A percentile compares a stretch with the other conserved stretches of the same genome.
Evolutionary conservation across 2,797 vertebrate species (phyloP).

Genomic region (Xyrichtys novacula): DNA sequence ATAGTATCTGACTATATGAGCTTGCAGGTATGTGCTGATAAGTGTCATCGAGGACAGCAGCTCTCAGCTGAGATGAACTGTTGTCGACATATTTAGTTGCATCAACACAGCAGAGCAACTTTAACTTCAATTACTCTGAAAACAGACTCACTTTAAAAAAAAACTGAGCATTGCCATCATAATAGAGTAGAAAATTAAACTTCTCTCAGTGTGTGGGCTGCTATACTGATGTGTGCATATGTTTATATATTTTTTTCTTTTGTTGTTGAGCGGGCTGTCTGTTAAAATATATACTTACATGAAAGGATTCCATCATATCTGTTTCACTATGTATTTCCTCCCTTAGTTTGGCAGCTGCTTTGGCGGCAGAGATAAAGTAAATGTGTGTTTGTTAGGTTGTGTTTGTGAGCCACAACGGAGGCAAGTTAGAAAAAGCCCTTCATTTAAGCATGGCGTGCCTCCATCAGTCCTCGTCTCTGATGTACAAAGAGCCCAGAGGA

Average conservation of each 20-base stretch:
- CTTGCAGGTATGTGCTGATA: conserved; percentile 63
- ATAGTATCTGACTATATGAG: conserved; percentile 26
- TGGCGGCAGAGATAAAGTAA: conserved; percentile 72
- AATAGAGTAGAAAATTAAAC: conserved; percentile 54
- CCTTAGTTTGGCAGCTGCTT: conserved; percentile 65
- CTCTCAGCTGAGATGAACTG: conserved; percentile 37
- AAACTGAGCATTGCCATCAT: conserved; percentile 44
- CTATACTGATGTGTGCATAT: conserved; percentile 54
- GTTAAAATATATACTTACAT: conserved; percentile 69
- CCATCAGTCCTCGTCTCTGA: conserved; percentile 82
- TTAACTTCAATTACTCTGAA: conserved; percentile 46
- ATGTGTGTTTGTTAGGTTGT: conserved; percentile 76
- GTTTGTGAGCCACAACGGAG: conserved; percentile 75
- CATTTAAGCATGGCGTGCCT: conserved; percentile 81
- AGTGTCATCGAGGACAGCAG: conserved; percentile 42
- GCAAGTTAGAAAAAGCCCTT: conserved; percentile 81
- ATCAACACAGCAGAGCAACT: conserved; percentile 47
- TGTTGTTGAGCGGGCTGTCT: conserved; percentile 55
- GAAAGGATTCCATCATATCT: conserved; percentile 66
- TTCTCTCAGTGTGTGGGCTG: conserved; percentile 36
- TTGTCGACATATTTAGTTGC: conserved; percentile 32
- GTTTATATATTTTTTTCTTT: conserved; percentile 49
- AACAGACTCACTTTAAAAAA: conserved; percentile 45
- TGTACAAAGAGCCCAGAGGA: conserved; percentile 86
- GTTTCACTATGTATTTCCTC: conserved; percentile 65